These are phyloP conservation scores for Athene cunicularia DNA, from an alignment of 2,113 vertebrate species.

Conservation along the genomic window DNA sequence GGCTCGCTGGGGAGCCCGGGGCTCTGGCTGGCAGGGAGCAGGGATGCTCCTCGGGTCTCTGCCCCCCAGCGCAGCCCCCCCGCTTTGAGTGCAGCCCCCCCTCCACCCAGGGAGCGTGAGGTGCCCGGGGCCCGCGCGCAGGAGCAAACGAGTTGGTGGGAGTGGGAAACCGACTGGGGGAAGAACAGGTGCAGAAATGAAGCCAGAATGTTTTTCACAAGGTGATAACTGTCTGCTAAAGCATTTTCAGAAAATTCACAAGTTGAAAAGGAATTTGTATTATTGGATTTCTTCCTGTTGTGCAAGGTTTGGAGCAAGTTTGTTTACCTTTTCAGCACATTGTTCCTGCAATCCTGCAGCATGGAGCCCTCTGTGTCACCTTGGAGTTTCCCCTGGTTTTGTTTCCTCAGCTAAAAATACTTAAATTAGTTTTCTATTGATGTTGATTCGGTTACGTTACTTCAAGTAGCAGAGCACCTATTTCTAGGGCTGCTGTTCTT, in stretches of 20 bases:
- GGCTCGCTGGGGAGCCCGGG: rapidly evolving
- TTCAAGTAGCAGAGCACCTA: not conserved
- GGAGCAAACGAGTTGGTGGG: rapidly evolving
- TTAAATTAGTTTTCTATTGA: not conserved
- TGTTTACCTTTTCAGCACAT: not conserved
- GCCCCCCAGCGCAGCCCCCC: too few relatives aligned
- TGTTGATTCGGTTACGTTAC: not conserved
- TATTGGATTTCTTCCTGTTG: not conserved
- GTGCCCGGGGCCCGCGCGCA: rapidly evolving
- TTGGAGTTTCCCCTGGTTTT: not conserved
- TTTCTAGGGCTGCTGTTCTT: not conserved
- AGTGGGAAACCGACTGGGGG: not conserved
- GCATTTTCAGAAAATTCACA: not conserved
- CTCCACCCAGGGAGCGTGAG: rapidly evolving
- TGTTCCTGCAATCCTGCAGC: not conserved
- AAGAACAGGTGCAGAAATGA: not conserved
- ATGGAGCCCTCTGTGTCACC: rapidly evolving
- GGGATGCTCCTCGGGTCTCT: not conserved
- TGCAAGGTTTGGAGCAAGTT: not conserved
- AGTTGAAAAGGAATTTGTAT: not conserved
- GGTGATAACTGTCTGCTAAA: not conserved
- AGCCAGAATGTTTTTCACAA: not conserved
- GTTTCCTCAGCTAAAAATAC: not conserved
- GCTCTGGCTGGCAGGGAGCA: not conserved
- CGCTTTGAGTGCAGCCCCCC: not conserved